Percentiles rank a stretch among this genome's conserved stretches.
These are phyloP conservation scores for Pollenia amentaria DNA, from an alignment of 2,888 invertebrate genomes.

Conservation along the genomic window DNA sequence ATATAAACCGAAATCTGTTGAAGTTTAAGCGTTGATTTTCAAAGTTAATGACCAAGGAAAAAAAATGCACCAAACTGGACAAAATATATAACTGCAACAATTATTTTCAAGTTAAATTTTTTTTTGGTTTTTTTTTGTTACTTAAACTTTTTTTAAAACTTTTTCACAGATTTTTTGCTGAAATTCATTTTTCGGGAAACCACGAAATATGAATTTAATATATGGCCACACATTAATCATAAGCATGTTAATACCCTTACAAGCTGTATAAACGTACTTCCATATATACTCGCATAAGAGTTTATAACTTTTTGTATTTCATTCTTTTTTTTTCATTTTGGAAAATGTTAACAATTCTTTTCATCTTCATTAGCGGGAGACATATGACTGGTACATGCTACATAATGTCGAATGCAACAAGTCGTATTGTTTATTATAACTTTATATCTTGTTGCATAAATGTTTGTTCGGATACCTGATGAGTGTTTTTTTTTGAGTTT, in stretches of 20 bases:
- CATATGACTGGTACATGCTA: constrained; percentile 56
- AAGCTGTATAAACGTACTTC: constrained; percentile 48
- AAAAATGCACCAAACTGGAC: not conserved
- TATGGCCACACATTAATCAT: constrained; percentile 74
- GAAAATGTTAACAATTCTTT: constrained; percentile 68
- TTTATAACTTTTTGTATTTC: constrained; percentile 35
- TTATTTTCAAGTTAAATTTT: constrained; percentile 73
- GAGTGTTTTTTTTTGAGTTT: constrained; percentile 3
- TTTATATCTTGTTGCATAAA: constrained; percentile 20
- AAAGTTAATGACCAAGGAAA: constrained; percentile 69
- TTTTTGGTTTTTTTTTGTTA: constrained; percentile 21
- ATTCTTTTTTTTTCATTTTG: constrained; percentile 25
- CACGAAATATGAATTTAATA: constrained; percentile 74
- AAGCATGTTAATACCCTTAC: constrained; percentile 72
- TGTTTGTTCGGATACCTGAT: not conserved
- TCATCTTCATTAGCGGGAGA: constrained; percentile 73
- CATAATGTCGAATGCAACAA: constrained; percentile 42
- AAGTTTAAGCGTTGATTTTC: constrained; percentile 60
- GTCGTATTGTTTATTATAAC: constrained; percentile 21
- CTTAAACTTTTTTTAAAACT: constrained; percentile 45
- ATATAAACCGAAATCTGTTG: constrained; percentile 22
- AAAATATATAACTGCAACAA: constrained; percentile 68
- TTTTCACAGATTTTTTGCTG: constrained; percentile 60
- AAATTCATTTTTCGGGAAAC: constrained; percentile 61
- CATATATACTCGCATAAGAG: constrained; percentile 2